Conservation (phyloP, 1,140 invertebrate genomes). For the Leucophenga varia region DNA sequence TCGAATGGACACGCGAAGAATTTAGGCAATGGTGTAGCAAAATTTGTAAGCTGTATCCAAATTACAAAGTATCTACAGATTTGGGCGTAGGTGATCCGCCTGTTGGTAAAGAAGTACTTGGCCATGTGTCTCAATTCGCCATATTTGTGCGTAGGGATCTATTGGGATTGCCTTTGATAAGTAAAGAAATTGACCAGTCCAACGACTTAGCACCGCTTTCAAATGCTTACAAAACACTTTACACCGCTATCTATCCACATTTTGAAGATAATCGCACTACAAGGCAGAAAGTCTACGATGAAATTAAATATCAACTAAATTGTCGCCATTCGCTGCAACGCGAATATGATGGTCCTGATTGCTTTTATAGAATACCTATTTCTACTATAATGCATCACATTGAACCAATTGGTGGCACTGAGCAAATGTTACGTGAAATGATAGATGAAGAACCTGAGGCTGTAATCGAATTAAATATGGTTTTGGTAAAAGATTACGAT, state of each 20-base stretch:
- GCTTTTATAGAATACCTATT: slow-evolving; percentile 58
- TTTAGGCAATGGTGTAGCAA: slow-evolving; percentile 79
- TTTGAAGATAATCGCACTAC: slow-evolving; percentile 38
- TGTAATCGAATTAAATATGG: slow-evolving; percentile 20
- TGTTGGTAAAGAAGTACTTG: slow-evolving; percentile 61
- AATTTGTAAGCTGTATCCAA: slow-evolving; percentile 67
- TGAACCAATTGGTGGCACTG: slow-evolving; percentile 12
- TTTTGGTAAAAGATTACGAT: slow-evolving; percentile 21
- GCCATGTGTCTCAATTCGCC: slow-evolving; percentile 76
- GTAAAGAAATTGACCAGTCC: slow-evolving; percentile 1
- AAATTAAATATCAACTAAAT: slow-evolving; percentile 57
- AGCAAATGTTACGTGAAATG: slow-evolving; percentile 18
- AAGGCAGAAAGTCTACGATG: slow-evolving; percentile 55
- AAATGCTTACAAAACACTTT: slow-evolving; percentile 19
- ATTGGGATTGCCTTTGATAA: slow-evolving; percentile 41
- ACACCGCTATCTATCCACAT: slow-evolving; percentile 50
- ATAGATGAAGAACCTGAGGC: slow-evolving; percentile 24
- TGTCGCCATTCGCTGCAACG: slow-evolving; percentile 31
- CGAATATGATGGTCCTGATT: neutral
- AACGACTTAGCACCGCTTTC: neutral
- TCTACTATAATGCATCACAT: slow-evolving; percentile 17
- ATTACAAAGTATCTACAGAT: slow-evolving; percentile 67
- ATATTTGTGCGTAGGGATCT: slow-evolving; percentile 63
- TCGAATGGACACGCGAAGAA: slow-evolving; percentile 85
- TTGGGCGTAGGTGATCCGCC: slow-evolving; percentile 70